Evolutionary conservation across 1,140 invertebrate species (phyloP).

Genomic region (Charaxes varanes): DNA sequence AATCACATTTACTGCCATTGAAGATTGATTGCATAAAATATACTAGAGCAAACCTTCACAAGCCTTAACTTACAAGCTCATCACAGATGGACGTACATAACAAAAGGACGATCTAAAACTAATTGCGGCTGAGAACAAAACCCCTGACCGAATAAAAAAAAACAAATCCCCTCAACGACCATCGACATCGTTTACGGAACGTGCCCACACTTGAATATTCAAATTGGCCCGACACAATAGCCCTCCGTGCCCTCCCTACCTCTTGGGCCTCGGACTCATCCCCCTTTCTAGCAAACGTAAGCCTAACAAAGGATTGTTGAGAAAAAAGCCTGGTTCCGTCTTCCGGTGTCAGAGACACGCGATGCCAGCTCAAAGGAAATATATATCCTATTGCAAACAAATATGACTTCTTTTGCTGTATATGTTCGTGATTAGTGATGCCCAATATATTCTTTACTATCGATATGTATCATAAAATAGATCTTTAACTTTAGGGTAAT

Average conservation of each 20-base stretch:
- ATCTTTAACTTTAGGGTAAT: no score
- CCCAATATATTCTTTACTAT: no score
- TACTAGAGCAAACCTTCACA: slow-evolving; percentile 3
- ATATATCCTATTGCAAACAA: slow-evolving; percentile 22
- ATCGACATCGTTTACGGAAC: slow-evolving; percentile 48
- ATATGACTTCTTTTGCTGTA: slow-evolving; percentile 16
- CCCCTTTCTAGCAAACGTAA: slow-evolving; percentile 35
- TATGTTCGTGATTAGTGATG: no score
- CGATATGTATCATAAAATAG: no score
- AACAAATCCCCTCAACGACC: slow-evolving; percentile 23
- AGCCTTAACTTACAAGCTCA: slow-evolving; percentile 10
- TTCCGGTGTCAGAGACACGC: slow-evolving; percentile 47
- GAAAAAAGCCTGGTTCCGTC: slow-evolving; percentile 54
- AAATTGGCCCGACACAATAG: slow-evolving; percentile 47
- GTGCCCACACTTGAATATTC: slow-evolving; percentile 57
- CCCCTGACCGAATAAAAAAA: slow-evolving; percentile 16
- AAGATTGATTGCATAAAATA: neutral
- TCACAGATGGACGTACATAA: slow-evolving; percentile 2
- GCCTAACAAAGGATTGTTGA: slow-evolving; percentile 40
- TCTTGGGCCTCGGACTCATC: slow-evolving; percentile 17
- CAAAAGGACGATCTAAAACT: slow-evolving; percentile 22
- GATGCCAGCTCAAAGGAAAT: slow-evolving; percentile 19
- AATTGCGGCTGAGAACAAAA: slow-evolving; percentile 23
- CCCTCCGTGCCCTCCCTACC: slow-evolving; percentile 18
- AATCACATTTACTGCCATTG: no score